These are phyloP conservation scores for Gibbula magus DNA, from an alignment of 2,888 invertebrate genomes.

Conservation along the genomic window DNA sequence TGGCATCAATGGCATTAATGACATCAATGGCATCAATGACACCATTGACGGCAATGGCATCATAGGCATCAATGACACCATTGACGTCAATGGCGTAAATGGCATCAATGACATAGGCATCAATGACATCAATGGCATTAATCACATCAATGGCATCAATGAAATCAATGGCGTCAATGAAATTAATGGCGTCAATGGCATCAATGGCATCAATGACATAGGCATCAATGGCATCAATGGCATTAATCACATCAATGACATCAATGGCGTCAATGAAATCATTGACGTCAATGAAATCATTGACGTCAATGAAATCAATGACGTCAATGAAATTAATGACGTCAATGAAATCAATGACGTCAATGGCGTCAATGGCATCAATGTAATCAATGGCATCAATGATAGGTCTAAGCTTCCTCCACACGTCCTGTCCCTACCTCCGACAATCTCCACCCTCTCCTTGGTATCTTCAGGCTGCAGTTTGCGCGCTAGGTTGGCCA, in stretches of 20 bases:
- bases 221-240: background rate
- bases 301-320: no score
- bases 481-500: constrained; percentile 79
- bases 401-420: background rate
- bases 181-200: constrained; percentile 18
- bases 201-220: no score
- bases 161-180: constrained; percentile 30
- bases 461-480: constrained; percentile 45
- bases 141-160: constrained; percentile 27
- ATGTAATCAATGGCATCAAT: no score
- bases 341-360: no score
- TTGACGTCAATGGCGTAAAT: background rate
- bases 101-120: background rate
- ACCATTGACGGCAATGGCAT: background rate
- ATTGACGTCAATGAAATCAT: no score
- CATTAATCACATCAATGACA: no score
- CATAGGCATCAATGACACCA: background rate
- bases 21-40: background rate
- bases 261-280: no score
- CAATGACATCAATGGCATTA: constrained; percentile 13
- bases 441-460: constrained; percentile 36
- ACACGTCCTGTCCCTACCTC: constrained; percentile 41
- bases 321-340: no score
- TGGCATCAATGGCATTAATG: background rate
- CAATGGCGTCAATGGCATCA: no score